Base-by-base conservation (phyloP, 2,888 invertebrate genomes). In the Yponomeuta sedellus region DNA sequence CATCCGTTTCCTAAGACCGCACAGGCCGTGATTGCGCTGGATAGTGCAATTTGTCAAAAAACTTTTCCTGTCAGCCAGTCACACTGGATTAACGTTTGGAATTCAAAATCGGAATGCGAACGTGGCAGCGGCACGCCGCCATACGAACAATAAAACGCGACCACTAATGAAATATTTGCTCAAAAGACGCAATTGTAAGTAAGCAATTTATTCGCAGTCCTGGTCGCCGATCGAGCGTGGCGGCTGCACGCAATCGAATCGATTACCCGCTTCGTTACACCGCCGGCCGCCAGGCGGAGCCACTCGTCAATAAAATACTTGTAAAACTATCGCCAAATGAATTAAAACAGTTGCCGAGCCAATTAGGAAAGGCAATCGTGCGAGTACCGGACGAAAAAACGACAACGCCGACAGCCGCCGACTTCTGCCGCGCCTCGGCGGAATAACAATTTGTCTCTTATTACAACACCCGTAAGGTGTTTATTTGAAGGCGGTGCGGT, bases 321-420 rank as follows among this genome's bases (percentile, higher is more conserved):
- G 90, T 90, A 88, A 88, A 91, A 89, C 90, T 90, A 90, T 90
- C 87, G 89, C 88, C 78, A 88, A 89, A 87, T 90, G 90, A 91
- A 91, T 91, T 89, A 86, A 89, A 89, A 87, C 90, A 88, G 85
- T 90, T 88, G 88, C 84, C 78, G 83, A 88, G 84, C 89, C 91
- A 91, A 91, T 91, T 91, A 91, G 91, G 88, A 83, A 78, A 85
- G 83, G 83, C 90, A 91, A 88, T 88, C 87, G 91, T 85, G 88
- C 90, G 90, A 85, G 84, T 86, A 86, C 83, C 73, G 79, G 75
- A 76, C 80, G 83, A 86, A 88, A 89, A 89, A 88, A 85, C 82
- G 82, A 81, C 77, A 80, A 75, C 79, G 74, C 73, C 72, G 69
- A 66, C 66, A 59, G 67, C 71, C 75, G 74, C 69, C 76, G 72